These are phyloP conservation scores for Menura novaehollandiae DNA, from an alignment of 2,113 vertebrate species.

Conservation along the genomic window DNA sequence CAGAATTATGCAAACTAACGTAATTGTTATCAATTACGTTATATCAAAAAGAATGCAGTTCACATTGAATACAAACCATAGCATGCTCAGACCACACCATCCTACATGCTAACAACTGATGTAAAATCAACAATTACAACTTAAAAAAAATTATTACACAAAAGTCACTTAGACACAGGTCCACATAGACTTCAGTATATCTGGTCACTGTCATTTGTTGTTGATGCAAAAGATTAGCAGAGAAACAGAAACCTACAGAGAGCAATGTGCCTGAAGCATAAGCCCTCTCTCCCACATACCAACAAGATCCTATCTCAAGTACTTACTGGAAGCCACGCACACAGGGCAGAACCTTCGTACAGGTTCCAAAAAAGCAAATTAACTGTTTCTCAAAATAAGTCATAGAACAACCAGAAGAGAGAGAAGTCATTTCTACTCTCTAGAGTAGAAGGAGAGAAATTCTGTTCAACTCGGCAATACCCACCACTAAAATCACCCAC, in stretches of 20 bases:
- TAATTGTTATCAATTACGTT: constrained; percentile 5
- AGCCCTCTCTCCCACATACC: background rate
- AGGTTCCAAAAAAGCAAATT: background rate
- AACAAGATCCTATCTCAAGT: background rate
- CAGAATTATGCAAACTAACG: background rate
- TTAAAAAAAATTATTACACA: background rate
- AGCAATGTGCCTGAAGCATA: background rate
- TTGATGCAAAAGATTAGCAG: background rate
- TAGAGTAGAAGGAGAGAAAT: background rate
- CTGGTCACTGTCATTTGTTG: background rate
- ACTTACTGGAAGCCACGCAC: background rate
- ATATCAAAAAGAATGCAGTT: constrained; percentile 7
- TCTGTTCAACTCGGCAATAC: background rate
- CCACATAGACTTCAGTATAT: background rate
- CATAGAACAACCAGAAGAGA: background rate
- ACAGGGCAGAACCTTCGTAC: background rate
- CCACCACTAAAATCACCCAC: background rate
- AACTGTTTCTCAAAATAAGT: background rate
- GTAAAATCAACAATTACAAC: background rate
- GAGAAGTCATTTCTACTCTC: background rate
- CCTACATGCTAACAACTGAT: background rate
- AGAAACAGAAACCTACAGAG: background rate
- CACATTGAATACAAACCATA: background rate
- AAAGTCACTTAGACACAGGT: background rate
- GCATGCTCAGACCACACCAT: background rate